Evolutionary conservation across 2,888 invertebrate genomes (phyloP), one percentile per base, ranked within the genome.

Genomic region (Lithophane socia): DNA sequence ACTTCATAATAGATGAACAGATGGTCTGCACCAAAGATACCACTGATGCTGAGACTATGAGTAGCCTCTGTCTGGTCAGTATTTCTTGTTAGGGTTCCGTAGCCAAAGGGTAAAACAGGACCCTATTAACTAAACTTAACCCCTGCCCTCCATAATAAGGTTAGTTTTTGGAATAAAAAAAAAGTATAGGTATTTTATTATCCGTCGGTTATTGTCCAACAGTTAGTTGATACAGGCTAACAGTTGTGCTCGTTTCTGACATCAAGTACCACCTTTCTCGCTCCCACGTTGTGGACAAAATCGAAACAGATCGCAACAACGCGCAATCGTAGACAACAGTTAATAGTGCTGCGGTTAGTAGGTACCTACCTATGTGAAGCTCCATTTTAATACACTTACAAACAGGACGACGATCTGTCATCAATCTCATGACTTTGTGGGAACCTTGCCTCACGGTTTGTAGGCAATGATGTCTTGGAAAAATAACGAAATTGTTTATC

Each of bases 11-110:
- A 1, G 94, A 96, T 0, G 86, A 93, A 0, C 81, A 88, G 47
- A 95, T 95, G 94, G 89, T 96, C 13, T 96, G 96, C 81, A 92
- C 93, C 3, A 96, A 92, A 58, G 95, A 95, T 54, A 86, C 86
- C 1, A 71, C 89, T 12, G 93, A 92, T 21, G 75, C 75, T 0
- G 92, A 92, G 0, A 63, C 87, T 0, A 90, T 94, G 91, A 91
- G 88, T 60, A 76, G 68, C 0, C 69, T 91, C 16, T 96, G 96
- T 79, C 80, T 72, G 75, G 95, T 95, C 68, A 70, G 92, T 90
- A 84, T 61, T 52, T 21, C 5, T n/a, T 42, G 42, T 13, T 47
- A 47, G 12, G 29, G 29, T 29, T 29, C 29, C 29, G 29, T 29
- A 29, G 1, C 29, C 29, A 29, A 29, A 29, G 29, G 29, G 29